Base-by-base conservation (phyloP, 2,113 vertebrate species). In the Stegostoma tigrinum region DNA sequence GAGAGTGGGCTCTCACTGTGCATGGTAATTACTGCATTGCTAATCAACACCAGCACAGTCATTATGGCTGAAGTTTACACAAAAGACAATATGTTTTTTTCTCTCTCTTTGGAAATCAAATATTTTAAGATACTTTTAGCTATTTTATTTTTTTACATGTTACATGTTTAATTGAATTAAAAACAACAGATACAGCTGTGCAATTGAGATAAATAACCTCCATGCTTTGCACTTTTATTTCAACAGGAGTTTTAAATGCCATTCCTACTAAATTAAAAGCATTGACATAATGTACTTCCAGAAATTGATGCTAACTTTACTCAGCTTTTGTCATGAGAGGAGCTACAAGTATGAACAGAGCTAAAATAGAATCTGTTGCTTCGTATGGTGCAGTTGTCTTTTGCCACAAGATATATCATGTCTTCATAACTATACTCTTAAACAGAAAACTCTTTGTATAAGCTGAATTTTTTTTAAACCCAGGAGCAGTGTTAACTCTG, bases 31-130 rank as follows among this genome's bases (percentile, higher is more conserved):
- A 70, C 64, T 30, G 38, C 42, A 17, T 70, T 95, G 67, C 30
- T 95, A 72, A 72, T 95, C 70, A 72, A 72, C 38, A 55, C 87
- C 87, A 30, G 34, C 87, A 90, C 67, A 52, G 67, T 27, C 66
- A 95, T 52, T 72, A 95, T 72, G 94, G 42, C 45, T 95, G 68
- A 48, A 45, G 68, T 52, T 95, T 34, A 52, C 67, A 95, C 67
- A 5, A 1, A 61, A 52, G 94, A 72, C 94, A 55, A 61, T 90
- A 15, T 55, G 87, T 27, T 70, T 95, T 70, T 72, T 45, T 75
- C 12, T 34, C 30, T 2, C 6, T 72, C 17, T 95, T 94, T 70
- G 24, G 42, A 95, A 70, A 42, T 72, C 61, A 72, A 27, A 45
- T 8, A 95, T 95, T 95, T 72, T 72, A 52, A 72, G 34, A 12